Base-by-base conservation (phyloP, 2,888 invertebrate species). In the Alentia gelatinosa region DNA sequence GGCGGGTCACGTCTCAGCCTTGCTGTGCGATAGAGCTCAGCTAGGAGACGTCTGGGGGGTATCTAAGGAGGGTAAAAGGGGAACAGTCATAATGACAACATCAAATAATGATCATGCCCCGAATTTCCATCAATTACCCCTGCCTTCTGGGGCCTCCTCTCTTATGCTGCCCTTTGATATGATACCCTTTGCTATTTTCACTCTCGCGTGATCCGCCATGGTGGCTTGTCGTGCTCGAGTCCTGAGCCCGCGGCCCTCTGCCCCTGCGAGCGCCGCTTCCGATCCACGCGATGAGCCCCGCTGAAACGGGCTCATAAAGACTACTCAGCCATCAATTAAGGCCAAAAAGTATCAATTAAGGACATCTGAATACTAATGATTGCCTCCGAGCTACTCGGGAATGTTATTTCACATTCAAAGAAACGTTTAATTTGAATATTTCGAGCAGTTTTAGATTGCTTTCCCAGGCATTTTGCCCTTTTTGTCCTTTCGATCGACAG, bases 381-480 rank as follows among this genome's bases (percentile, higher is more conserved):
- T 74, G 26, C 74, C 26, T 33, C 30, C 19, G 74, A 74, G 74
- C 74, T 74, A 74, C 74, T 33, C 15, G 74, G 33, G 33, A 15
- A 74, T 33, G n/a, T 74, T 33, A 74, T 1, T 33, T 26, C 30
- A 56, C 56, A n/a, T 56, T n/a, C 56, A 56, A 56, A 56, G 56
- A n/a, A 74, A 33, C 74, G 33, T 74, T 74, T 74, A 74, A 74
- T 74, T 74, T 74, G 74, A 74, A 74, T 74, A 74, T 74, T 74
- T 74, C 74, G 1, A n/a, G 33, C 26, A 30, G 26, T 33, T 33
- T 74, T 33, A 74, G n/a, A 1, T 74, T 5, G 74, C 5, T 74
- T 74, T 74, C 30, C 12, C 30, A 30, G 33, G 7, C 74, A 26
- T 33, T 15, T 33, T 33, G 4, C 30, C n/a, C 74, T 26, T 15